Percentiles rank a stretch among this genome's conserved stretches.
phyloP scores from a whole-genome alignment of 2,888 invertebrate genomes.

The Drosophila imparisetae region DNA sequence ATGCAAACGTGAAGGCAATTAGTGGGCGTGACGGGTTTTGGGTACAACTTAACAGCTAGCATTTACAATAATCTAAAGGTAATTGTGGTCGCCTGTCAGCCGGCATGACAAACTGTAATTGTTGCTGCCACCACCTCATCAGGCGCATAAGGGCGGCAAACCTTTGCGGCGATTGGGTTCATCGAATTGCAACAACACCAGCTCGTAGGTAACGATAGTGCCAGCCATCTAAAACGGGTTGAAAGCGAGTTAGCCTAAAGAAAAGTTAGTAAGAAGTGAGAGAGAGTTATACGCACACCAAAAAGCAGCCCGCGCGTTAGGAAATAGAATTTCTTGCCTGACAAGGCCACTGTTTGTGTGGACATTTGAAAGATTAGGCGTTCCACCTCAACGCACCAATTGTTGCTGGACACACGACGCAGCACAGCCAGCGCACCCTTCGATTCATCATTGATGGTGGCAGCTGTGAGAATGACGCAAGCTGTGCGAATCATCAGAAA shows the following conservation, averaged over 20 bases:
- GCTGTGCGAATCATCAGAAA: conserved; percentile 86
- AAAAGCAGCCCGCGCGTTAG: conserved; percentile 87
- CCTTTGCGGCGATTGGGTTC: conserved; percentile 81
- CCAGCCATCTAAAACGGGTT: conserved; percentile 86
- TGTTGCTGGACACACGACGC: conserved; percentile 80
- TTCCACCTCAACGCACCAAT: conserved; percentile 85
- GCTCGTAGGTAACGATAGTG: conserved; percentile 88
- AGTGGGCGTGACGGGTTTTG: conserved; percentile 53
- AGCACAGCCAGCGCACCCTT: conserved; percentile 85
- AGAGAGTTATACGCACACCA: conserved; percentile 84
- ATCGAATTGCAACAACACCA: conserved; percentile 88
- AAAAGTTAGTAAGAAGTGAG: not conserved
- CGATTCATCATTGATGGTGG: conserved; percentile 87
- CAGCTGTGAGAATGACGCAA: conserved; percentile 86
- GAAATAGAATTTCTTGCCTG: conserved; percentile 87
- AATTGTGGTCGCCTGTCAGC: conserved; percentile 63
- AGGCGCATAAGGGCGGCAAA: conserved; percentile 77
- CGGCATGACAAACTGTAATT: conserved; percentile 60
- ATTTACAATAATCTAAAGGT: conserved; percentile 49
- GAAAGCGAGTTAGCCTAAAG: conserved; percentile 7
- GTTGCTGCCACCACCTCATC: conserved; percentile 32
- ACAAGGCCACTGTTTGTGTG: conserved; percentile 86
- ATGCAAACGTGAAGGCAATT: conserved; percentile 15
- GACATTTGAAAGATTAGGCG: conserved; percentile 87
- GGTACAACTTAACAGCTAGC: conserved; percentile 37